Evolutionary conservation across 2,888 invertebrate genomes (phyloP).

Genomic region (Nipponacmea schrenckii): DNA sequence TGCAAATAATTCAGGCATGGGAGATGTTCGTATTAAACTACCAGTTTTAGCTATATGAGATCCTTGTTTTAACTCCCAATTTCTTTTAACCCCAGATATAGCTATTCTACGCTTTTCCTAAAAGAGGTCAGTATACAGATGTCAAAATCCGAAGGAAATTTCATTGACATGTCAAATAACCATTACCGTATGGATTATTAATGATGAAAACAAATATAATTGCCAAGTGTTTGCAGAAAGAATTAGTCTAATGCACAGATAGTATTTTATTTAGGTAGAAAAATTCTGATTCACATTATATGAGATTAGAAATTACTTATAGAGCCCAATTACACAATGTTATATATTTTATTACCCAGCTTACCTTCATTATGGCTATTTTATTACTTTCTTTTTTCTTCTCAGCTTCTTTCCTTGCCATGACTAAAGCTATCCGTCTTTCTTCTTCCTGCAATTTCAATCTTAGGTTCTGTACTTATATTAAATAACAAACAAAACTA

Average conservation of each 20-base stretch:
- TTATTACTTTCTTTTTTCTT: conserved; percentile 63
- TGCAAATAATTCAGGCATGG: conserved; percentile 62
- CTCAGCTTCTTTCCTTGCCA: conserved; percentile 66
- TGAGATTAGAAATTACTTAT: no score
- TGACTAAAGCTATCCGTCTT: conserved; percentile 60
- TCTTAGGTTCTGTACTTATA: no score
- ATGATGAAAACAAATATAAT: no score
- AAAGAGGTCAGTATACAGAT: conserved; percentile 6
- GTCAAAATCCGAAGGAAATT: no score
- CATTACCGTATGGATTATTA: no score
- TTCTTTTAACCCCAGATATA: conserved; percentile 65
- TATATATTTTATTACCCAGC: no score
- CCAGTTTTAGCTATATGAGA: conserved; percentile 54
- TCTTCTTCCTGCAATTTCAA: conserved; percentile 61
- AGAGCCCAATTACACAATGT: no score
- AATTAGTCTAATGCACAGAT: no score
- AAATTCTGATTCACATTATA: no score
- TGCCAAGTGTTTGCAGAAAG: no score
- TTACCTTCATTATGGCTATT: conserved; percentile 62
- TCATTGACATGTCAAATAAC: no score
- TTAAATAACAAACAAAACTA: neutral
- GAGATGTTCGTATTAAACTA: conserved; percentile 36
- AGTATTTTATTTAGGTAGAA: no score
- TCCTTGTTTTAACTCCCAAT: conserved; percentile 67
- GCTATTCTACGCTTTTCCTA: conserved; percentile 65